phyloP scores from a whole-genome alignment of 2,113 vertebrate species.

The Rhinopomastus cyanomelas region DNA sequence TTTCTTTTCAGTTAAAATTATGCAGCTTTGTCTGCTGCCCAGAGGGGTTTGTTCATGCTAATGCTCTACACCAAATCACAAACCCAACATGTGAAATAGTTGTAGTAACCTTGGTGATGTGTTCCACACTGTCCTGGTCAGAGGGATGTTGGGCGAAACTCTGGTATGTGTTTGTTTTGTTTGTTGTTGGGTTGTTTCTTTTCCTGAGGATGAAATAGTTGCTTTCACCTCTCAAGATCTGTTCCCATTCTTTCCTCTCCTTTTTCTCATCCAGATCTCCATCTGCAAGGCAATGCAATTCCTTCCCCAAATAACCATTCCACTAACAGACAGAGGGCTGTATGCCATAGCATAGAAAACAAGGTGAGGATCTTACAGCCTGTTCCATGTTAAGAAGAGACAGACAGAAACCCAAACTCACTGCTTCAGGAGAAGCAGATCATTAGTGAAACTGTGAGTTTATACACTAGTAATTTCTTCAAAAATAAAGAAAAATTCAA shows the following conservation, averaged over 20 bases:
- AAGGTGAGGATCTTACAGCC: background rate
- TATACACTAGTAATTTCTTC: background rate
- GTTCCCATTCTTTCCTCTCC: background rate
- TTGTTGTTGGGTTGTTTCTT: background rate
- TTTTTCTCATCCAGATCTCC: background rate
- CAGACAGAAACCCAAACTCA: background rate
- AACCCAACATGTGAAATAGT: background rate
- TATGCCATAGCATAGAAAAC: background rate
- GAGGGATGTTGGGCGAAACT: background rate
- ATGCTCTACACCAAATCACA: background rate
- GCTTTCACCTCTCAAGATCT: background rate
- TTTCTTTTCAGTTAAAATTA: background rate
- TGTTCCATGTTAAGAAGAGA: background rate
- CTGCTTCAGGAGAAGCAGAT: background rate
- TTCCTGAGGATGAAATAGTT: background rate
- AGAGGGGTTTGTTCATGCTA: background rate
- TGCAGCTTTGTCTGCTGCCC: background rate
- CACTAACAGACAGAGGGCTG: background rate
- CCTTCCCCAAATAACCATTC: background rate
- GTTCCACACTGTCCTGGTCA: background rate
- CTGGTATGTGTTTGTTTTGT: background rate
- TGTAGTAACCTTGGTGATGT: background rate
- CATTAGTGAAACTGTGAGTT: background rate
- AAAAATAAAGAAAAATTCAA: no score
- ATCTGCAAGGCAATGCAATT: background rate